Conservation (phyloP, 1,140 invertebrate genomes). For the Bemisia tabaci region DNA sequence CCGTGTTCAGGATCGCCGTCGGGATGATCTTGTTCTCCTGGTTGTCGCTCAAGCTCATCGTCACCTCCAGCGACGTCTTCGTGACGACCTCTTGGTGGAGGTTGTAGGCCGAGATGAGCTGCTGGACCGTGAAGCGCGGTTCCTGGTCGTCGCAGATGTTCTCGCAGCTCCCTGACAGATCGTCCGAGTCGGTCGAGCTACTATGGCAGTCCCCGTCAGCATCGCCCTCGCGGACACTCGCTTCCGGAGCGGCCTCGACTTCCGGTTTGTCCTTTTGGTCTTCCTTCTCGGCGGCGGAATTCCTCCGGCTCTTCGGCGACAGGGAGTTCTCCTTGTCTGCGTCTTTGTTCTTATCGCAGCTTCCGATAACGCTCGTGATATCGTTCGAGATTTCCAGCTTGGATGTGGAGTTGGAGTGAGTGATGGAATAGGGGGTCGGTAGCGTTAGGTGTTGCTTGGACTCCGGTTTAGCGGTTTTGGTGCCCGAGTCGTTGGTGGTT, state of each 20-base stretch:
- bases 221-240: neutral
- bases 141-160: conserved; percentile 28
- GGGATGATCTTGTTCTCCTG: conserved; percentile 15
- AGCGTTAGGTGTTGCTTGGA: neutral
- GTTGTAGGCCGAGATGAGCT: conserved; percentile 38
- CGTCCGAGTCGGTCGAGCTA: neutral
- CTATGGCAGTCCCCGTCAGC: neutral
- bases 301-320: neutral
- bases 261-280: neutral
- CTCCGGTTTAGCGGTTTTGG: neutral
- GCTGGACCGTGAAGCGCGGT: conserved; percentile 37
- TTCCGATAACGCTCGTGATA: neutral
- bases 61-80: conserved; percentile 34
- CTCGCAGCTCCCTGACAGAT: neutral
- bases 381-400: neutral
- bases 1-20: conserved; percentile 15
- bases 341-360: neutral
- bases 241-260: neutral
- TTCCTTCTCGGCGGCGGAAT: neutral
- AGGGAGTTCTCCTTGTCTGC: neutral
- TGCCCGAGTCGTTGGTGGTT: conserved; percentile 12
- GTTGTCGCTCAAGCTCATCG: conserved; percentile 34
- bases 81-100: conserved; percentile 38
- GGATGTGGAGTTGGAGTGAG: neutral
- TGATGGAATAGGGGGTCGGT: neutral